These are phyloP conservation scores for Cryptotis parvus DNA, from an alignment of 2,113 vertebrate genomes.

Conservation along the genomic window DNA sequence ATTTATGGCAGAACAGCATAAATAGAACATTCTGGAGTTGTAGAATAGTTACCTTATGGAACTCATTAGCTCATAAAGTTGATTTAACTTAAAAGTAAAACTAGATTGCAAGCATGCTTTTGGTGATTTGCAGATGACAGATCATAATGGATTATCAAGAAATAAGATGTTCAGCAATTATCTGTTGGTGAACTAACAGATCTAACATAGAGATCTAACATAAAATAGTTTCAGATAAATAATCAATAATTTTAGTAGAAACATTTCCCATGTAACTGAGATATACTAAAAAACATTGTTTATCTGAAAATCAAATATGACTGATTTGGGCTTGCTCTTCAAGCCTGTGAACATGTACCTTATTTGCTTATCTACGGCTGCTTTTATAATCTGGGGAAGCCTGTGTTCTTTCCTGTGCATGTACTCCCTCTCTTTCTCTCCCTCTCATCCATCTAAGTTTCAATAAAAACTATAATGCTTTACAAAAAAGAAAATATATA, in stretches of 20 bases:
- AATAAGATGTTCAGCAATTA: background rate
- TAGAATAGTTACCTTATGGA: background rate
- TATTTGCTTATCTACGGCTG: background rate
- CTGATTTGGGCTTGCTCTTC: background rate
- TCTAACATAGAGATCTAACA: background rate
- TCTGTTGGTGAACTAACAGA: too few relatives aligned
- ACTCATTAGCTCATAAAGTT: conserved; percentile 46
- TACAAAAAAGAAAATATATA: too few relatives aligned
- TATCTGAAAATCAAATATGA: conserved; percentile 7
- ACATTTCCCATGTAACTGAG: background rate
- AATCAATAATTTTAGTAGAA: background rate
- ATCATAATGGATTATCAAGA: conserved; percentile 14
- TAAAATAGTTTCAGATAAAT: conserved; percentile 46
- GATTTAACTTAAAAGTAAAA: conserved; percentile 31
- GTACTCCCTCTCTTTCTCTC: too few relatives aligned
- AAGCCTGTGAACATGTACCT: background rate
- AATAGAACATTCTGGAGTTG: background rate
- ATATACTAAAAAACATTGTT: background rate
- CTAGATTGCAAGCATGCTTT: conserved; percentile 48
- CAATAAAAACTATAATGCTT: too few relatives aligned
- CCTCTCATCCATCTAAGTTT: too few relatives aligned
- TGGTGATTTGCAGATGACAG: conserved; percentile 28
- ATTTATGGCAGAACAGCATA: background rate
- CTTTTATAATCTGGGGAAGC: too few relatives aligned
- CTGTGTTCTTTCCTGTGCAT: too few relatives aligned